Evolutionary conservation across 2,888 invertebrate species (phyloP).

Genomic region (Nowickia ferox): DNA sequence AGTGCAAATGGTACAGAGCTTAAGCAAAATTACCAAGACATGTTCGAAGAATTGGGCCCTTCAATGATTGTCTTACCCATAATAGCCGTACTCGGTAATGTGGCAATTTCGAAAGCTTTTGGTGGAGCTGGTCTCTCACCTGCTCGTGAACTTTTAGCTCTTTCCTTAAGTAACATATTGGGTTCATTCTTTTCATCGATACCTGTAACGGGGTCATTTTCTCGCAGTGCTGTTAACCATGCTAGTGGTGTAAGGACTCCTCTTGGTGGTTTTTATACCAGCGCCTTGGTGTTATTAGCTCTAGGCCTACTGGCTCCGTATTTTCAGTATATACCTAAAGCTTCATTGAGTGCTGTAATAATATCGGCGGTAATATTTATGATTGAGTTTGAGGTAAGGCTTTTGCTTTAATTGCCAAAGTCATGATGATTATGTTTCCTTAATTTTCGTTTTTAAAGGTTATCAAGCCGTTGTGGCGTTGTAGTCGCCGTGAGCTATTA

Average conservation of each 20-base stretch:
- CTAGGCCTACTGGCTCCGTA: slow-evolving; percentile 94
- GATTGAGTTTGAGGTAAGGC: slow-evolving; percentile 92
- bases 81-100: slow-evolving; percentile 95
- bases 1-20: slow-evolving; percentile 78
- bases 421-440: not conserved
- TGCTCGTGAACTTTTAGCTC: slow-evolving; percentile 94
- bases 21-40: slow-evolving; percentile 78
- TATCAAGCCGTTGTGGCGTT: slow-evolving; percentile 93
- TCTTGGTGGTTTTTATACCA: slow-evolving; percentile 92
- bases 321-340: slow-evolving; percentile 95
- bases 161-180: slow-evolving; percentile 92
- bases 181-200: slow-evolving; percentile 95
- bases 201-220: slow-evolving; percentile 95
- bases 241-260: slow-evolving; percentile 97
- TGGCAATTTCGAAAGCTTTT: slow-evolving; percentile 98
- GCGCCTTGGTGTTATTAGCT: slow-evolving; percentile 91
- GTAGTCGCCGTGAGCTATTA: slow-evolving; percentile 90
- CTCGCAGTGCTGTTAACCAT: slow-evolving; percentile 95
- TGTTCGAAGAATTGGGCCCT: slow-evolving; percentile 90
- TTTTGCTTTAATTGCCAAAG: not conserved
- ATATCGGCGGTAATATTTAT: slow-evolving; percentile 97
- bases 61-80: slow-evolving; percentile 94
- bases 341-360: slow-evolving; percentile 95
- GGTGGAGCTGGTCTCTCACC: slow-evolving; percentile 93
- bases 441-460: slow-evolving; percentile 83